Evolutionary conservation across 2,888 invertebrate species (phyloP).

Genomic region (Amaurobius ferox): DNA sequence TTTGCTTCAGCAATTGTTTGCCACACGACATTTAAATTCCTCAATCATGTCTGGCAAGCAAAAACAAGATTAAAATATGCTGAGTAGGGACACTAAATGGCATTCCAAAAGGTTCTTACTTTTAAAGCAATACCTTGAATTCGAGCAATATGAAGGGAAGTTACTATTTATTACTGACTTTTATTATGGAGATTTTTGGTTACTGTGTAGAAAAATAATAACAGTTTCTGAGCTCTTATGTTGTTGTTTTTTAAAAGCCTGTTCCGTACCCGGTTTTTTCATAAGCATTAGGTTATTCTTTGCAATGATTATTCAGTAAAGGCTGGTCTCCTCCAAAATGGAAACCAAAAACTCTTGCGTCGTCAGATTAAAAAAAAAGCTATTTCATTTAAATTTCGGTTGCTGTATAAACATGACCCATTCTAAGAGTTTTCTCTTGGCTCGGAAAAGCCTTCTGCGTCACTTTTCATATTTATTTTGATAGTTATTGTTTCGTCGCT

Average conservation of each 20-base stretch:
- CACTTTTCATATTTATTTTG: conserved; percentile 35
- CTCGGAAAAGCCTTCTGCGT: background rate
- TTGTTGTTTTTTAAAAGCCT: conserved; percentile 33
- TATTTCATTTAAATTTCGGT: conserved; percentile 23
- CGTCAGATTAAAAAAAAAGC: conserved; percentile 22
- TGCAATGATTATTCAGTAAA: conserved; percentile 36
- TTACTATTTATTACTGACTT: conserved; percentile 56
- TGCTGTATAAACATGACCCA: conserved; percentile 34
- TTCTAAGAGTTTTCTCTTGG: background rate
- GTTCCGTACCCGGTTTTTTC: conserved; percentile 43
- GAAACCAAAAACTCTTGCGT: background rate
- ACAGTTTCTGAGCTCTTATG: conserved; percentile 11
- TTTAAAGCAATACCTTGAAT: conserved; percentile 17
- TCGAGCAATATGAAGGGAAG: conserved; percentile 29
- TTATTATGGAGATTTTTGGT: conserved; percentile 38
- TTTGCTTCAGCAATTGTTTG: no score
- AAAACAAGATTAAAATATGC: no score
- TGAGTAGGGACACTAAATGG: no score
- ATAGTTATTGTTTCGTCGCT: conserved; percentile 27
- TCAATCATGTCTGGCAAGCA: no score
- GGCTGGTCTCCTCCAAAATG: background rate
- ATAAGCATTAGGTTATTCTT: conserved; percentile 37
- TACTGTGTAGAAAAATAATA: conserved; percentile 43
- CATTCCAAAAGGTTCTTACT: background rate
- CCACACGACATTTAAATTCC: no score